phyloP scores from a whole-genome alignment of 2,797 vertebrate species.

The Eurystomus glaucurus region DNA sequence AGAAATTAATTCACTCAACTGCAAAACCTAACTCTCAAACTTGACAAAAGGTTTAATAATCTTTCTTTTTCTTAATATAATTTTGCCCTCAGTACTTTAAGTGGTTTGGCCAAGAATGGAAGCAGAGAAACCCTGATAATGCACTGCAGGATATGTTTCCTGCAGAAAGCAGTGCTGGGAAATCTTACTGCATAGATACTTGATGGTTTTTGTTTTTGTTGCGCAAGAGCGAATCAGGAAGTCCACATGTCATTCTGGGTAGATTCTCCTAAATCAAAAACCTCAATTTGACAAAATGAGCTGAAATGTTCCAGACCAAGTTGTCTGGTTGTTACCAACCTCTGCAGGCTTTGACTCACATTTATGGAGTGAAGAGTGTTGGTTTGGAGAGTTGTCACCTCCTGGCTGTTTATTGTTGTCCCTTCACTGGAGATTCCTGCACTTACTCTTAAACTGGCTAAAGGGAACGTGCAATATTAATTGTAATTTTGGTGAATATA shows the following conservation, averaged over 20 bases:
- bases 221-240: rapidly evolving
- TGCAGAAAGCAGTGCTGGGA: not conserved
- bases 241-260: not conserved
- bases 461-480: rapidly evolving
- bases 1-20: not conserved
- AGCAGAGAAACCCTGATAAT: not conserved
- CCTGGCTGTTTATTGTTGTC: not conserved
- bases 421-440: not conserved
- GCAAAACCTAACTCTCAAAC: constrained; percentile 25
- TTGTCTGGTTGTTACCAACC: not conserved
- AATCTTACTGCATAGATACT: not conserved
- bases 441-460: not conserved
- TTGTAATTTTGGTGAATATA: not conserved
- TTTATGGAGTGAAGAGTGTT: not conserved
- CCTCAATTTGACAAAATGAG: not conserved
- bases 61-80: not conserved
- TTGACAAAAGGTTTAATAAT: not conserved
- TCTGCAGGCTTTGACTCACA: not conserved
- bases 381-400: not conserved
- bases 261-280: not conserved
- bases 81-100: not conserved
- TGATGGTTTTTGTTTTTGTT: not conserved
- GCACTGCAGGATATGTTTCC: not conserved
- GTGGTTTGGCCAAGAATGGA: not conserved
- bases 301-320: not conserved